These are phyloP conservation scores for Tachycineta bicolor DNA, from an alignment of 2,113 vertebrate genomes.

Conservation along the genomic window DNA sequence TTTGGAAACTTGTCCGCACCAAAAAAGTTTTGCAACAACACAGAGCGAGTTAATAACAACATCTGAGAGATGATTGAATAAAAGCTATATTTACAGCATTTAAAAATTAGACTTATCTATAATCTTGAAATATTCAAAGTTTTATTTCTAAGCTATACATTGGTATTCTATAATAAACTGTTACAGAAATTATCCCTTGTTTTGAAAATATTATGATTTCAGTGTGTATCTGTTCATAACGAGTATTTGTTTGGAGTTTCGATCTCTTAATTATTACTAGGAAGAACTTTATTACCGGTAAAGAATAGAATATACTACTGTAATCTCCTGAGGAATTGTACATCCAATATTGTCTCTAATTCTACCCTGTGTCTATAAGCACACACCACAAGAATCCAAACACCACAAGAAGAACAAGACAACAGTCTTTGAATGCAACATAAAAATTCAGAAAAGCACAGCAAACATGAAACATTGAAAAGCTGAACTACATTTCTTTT, in stretches of 20 bases:
- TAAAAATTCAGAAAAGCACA: conserved; percentile 87
- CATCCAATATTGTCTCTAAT: conserved; percentile 92
- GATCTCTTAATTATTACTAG: conserved; percentile 88
- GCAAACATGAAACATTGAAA: conserved; percentile 94
- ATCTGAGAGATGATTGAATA: conserved; percentile 84
- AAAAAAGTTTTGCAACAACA: conserved; percentile 87
- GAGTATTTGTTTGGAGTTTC: conserved; percentile 85
- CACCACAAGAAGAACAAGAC: conserved; percentile 91
- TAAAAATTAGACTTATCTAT: conserved; percentile 92
- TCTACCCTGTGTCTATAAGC: conserved; percentile 95
- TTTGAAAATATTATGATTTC: conserved; percentile 93
- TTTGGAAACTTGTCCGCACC: conserved; percentile 87
- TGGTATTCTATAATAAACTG: conserved; percentile 94
- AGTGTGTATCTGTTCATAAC: conserved; percentile 86
- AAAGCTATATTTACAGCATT: conserved; percentile 97
- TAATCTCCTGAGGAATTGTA: conserved; percentile 90
- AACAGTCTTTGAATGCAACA: conserved; percentile 86
- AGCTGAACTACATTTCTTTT: conserved; percentile 89
- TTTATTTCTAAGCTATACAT: conserved; percentile 97
- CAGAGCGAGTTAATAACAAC: conserved; percentile 87
- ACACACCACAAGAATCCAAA: conserved; percentile 89
- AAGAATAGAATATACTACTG: conserved; percentile 87
- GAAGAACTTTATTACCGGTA: conserved; percentile 88
- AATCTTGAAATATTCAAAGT: conserved; percentile 92
- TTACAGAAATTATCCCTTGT: conserved; percentile 95